These are phyloP conservation scores for Lamellibrachia columna DNA, from an alignment of 2,888 invertebrate genomes.

Conservation along the genomic window DNA sequence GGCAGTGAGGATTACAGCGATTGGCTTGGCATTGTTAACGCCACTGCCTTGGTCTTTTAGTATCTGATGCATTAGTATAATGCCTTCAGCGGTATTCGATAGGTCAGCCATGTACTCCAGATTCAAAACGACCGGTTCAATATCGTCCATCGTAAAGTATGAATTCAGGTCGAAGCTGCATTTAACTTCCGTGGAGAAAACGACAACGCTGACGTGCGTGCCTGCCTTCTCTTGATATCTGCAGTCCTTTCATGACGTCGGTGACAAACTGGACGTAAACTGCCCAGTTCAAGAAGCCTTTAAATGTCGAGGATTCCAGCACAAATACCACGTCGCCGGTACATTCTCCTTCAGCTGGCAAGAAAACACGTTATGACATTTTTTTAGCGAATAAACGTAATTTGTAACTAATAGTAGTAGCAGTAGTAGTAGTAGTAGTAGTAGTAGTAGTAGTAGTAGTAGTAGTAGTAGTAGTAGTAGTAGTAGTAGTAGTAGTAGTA, in stretches of 20 bases:
- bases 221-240: not conserved
- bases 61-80: not conserved
- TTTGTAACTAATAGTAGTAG: too few species aligned
- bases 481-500: too few species aligned
- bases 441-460: too few species aligned
- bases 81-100: not conserved
- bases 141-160: not conserved
- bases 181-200: not conserved
- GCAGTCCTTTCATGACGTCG: slow-evolving; percentile 10
- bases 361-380: not conserved
- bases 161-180: not conserved
- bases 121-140: not conserved
- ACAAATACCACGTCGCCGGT: not conserved
- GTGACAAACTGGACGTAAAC: not conserved
- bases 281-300: not conserved
- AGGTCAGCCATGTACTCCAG: not conserved
- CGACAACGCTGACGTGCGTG: not conserved
- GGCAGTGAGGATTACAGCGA: not conserved
- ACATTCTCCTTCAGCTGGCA: not conserved
- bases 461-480: too few species aligned
- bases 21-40: not conserved
- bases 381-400: too few species aligned
- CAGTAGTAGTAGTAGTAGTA: not conserved
- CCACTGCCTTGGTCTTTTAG: not conserved
- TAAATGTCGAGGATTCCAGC: not conserved